Conservation (phyloP, 2,113 vertebrate species). For the Hipposideros armiger region DNA sequence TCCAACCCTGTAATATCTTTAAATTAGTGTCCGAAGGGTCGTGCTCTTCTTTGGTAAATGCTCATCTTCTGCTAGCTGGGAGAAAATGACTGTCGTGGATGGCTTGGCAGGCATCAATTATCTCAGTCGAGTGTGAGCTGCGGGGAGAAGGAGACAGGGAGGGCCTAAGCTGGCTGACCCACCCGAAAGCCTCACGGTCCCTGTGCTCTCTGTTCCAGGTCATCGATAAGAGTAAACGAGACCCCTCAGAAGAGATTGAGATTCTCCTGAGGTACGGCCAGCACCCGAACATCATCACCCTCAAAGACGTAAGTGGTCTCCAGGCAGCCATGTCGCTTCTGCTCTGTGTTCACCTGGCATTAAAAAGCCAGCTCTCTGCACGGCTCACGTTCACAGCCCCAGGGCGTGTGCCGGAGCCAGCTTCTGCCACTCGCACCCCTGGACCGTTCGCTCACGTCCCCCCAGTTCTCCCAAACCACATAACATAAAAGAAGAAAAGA, state of each 20-base stretch:
- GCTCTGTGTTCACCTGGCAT: too few species aligned
- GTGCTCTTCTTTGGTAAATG: not conserved
- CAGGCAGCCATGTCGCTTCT: too few species aligned
- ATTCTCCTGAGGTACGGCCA: constrained; percentile 97
- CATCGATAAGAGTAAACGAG: constrained; percentile 94
- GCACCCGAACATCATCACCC: constrained; percentile 96
- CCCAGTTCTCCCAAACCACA: not conserved
- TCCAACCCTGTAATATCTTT: not conserved
- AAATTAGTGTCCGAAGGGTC: rapidly evolving
- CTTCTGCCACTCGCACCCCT: rapidly evolving
- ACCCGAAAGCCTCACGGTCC: not conserved
- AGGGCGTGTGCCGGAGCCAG: rapidly evolving
- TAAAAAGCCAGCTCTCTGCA: too few species aligned
- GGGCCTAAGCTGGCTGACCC: not conserved
- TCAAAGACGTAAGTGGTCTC: constrained; percentile 94
- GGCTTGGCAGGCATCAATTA: too few species aligned
- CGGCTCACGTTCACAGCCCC: rapidly evolving
- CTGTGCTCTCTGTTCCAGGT: constrained; percentile 86
- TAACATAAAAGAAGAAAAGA: rapidly evolving
- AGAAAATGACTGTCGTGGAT: rapidly evolving
- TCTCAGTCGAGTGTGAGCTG: not conserved
- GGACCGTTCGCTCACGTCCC: rapidly evolving
- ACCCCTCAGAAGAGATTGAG: constrained; percentile 97
- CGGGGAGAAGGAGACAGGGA: not conserved
- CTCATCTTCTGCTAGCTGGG: rapidly evolving